These are phyloP conservation scores for Oncorhynchus gorbuscha DNA, from an alignment of 2,113 vertebrate genomes.

Conservation along the genomic window DNA sequence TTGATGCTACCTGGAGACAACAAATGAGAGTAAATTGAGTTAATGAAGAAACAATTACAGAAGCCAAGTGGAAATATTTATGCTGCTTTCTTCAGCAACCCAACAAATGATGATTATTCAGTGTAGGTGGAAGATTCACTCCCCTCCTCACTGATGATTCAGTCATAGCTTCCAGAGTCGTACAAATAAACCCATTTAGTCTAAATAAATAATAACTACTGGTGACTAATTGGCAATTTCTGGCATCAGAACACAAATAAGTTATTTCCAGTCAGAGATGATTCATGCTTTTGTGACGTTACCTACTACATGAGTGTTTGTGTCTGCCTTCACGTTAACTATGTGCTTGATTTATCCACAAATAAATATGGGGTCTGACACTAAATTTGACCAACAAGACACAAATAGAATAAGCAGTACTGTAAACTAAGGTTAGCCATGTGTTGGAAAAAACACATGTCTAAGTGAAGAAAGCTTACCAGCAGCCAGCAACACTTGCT, in stretches of 20 bases:
- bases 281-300: constrained; percentile 9
- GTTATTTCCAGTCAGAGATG: constrained; percentile 6
- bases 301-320: background rate
- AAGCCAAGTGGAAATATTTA: background rate
- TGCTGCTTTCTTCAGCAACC: background rate
- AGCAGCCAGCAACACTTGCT: background rate
- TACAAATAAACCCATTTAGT: constrained; percentile 9
- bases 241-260: constrained; percentile 11
- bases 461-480: background rate
- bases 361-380: no score
- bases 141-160: background rate
- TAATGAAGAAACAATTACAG: constrained; percentile 8
- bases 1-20: background rate
- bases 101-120: background rate
- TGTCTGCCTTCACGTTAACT: background rate
- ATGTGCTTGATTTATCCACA: no score
- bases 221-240: constrained; percentile 8
- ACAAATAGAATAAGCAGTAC: no score
- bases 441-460: no score
- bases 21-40: background rate
- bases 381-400: no score
- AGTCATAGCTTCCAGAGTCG: background rate
- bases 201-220: constrained; percentile 13
- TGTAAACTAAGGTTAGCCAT: no score
- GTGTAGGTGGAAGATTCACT: background rate